A percentile compares a stretch with the other conserved stretches of the same genome.
Conservation (phyloP, 2,797 vertebrate species). For the Eulemur mongoz region DNA sequence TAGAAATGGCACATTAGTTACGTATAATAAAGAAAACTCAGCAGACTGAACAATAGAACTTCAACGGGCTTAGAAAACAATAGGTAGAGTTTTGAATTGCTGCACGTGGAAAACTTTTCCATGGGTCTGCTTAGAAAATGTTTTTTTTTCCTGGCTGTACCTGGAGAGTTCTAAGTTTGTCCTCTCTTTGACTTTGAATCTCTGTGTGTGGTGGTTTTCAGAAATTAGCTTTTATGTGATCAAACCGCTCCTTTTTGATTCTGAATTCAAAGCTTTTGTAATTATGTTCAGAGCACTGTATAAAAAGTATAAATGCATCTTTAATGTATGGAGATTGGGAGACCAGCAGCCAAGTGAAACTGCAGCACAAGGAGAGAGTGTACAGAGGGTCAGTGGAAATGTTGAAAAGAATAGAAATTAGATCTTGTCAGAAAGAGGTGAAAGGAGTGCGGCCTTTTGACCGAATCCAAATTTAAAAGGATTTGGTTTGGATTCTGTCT, state of each 20-base stretch:
- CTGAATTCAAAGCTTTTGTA: constrained; percentile 72
- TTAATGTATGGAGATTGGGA: constrained; percentile 70
- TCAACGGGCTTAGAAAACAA: constrained; percentile 52
- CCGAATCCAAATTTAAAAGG: not conserved
- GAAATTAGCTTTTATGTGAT: constrained; percentile 77
- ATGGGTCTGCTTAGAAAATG: not conserved
- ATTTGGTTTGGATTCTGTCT: not conserved
- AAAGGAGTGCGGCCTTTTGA: not conserved
- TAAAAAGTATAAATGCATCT: constrained; percentile 52
- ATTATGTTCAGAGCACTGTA: constrained; percentile 70
- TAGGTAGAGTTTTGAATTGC: not conserved
- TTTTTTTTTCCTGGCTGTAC: not conserved
- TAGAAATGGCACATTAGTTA: constrained; percentile 70
- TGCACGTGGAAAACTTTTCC: not conserved
- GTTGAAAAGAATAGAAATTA: constrained; percentile 62
- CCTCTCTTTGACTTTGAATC: constrained; percentile 75
- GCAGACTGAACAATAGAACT: constrained; percentile 67
- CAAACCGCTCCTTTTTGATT: constrained; percentile 70
- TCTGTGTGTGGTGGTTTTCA: constrained; percentile 60
- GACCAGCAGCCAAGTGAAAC: constrained; percentile 35
- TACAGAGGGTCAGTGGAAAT: constrained; percentile 35
- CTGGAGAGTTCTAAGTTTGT: constrained; percentile 59
- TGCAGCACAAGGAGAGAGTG: not conserved
- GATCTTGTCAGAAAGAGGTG: constrained; percentile 30
- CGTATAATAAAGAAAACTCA: constrained; percentile 78